Evolutionary conservation across 2,888 invertebrate genomes (phyloP).

Genomic region (Drosophila sordidula): DNA sequence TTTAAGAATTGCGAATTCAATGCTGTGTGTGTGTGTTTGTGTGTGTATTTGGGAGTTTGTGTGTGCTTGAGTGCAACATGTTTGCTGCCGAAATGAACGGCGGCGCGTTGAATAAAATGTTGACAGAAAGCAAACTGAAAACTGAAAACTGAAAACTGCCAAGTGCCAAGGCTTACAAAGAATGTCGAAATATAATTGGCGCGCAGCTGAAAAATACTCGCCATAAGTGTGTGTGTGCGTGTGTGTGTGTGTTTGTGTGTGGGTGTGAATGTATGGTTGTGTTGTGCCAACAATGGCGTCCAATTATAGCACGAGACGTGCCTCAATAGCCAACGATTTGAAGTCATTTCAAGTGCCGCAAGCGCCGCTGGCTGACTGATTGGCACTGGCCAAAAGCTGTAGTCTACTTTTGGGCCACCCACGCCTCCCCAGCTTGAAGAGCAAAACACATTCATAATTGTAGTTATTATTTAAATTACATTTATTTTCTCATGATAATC

Average conservation of each 20-base stretch:
- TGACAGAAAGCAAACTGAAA: constrained; percentile 74
- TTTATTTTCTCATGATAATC: constrained; percentile 80
- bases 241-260: constrained; percentile 20
- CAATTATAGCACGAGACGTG: constrained; percentile 65
- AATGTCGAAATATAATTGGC: constrained; percentile 76
- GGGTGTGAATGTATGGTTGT: constrained; percentile 23
- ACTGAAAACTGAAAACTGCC: constrained; percentile 54
- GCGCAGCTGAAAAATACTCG: constrained; percentile 43
- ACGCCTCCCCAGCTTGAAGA: not conserved
- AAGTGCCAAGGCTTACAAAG: constrained; percentile 65
- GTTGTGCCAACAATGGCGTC: constrained; percentile 68
- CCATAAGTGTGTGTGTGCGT: constrained; percentile 7
- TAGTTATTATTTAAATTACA: constrained; percentile 79
- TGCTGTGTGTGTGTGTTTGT: constrained; percentile 18
- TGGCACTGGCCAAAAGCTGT: constrained; percentile 29
- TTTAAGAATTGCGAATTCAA: constrained; percentile 54
- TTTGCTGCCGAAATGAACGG: constrained; percentile 62
- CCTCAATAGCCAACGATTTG: constrained; percentile 65
- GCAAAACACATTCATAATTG: constrained; percentile 12
- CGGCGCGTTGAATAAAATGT: constrained; percentile 70
- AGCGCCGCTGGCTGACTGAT: constrained; percentile 51
- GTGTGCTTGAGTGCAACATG: constrained; percentile 75
- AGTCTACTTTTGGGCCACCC: constrained; percentile 20
- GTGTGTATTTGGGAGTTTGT: constrained; percentile 17
- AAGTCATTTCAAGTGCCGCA: constrained; percentile 38